These are phyloP conservation scores for Vollenhovia emeryi DNA, from an alignment of 1,140 invertebrate species.

Conservation along the genomic window DNA sequence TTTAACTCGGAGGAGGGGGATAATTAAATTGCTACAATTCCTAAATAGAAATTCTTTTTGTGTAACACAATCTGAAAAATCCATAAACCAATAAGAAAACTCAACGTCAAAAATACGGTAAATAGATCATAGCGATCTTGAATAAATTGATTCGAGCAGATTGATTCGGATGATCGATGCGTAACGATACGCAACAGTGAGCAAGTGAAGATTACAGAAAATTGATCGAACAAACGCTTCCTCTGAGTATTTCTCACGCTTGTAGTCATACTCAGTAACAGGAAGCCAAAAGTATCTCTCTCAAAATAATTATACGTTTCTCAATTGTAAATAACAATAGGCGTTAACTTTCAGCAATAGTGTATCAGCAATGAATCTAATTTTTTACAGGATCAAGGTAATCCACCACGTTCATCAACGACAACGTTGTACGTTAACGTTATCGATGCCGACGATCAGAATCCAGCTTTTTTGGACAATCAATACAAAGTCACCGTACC, in stretches of 20 bases:
- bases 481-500: constrained; percentile 91
- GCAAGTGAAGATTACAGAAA: not conserved
- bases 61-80: not conserved
- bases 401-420: constrained; percentile 90
- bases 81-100: not conserved
- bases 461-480: constrained; percentile 92
- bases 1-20: not conserved
- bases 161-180: constrained; percentile 33
- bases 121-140: not conserved
- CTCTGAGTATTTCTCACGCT: constrained; percentile 25
- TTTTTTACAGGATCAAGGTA: constrained; percentile 90
- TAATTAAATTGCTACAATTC: not conserved
- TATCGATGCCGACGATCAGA: constrained; percentile 96
- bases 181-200: constrained; percentile 41
- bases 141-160: constrained; percentile 29
- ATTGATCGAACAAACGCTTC: constrained; percentile 10
- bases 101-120: constrained; percentile 2
- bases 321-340: not conserved
- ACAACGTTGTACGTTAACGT: constrained; percentile 92
- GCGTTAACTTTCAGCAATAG: not conserved
- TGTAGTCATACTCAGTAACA: not conserved
- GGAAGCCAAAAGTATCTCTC: not conserved
- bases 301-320: not conserved
- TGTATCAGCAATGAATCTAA: not conserved
- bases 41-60: not conserved